Evolutionary conservation across 2,797 vertebrate genomes (phyloP).

Genomic region (Austrolebias charrua): DNA sequence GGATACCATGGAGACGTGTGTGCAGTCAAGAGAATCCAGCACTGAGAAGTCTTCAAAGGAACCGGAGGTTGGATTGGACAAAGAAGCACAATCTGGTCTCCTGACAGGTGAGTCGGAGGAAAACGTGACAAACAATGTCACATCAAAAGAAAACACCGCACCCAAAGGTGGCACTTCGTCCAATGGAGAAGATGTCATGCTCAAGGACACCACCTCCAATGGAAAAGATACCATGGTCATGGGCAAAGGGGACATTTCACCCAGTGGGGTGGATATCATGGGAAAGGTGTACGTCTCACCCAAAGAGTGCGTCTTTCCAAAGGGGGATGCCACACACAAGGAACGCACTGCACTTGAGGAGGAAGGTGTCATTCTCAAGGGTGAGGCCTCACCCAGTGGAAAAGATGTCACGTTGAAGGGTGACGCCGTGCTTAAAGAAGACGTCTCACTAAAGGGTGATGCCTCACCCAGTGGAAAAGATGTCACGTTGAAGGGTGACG

Average conservation of each 20-base stretch:
- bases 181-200: neutral
- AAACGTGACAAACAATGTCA: neutral
- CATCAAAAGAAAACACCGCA: too few relatives aligned
- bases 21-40: slow-evolving; percentile 18
- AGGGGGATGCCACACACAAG: neutral
- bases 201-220: too few relatives aligned
- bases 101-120: slow-evolving; percentile 23
- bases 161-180: too few relatives aligned
- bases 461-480: neutral
- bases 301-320: too few relatives aligned
- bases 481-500: slow-evolving; percentile 15
- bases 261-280: neutral
- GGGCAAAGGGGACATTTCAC: neutral
- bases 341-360: slow-evolving; percentile 1
- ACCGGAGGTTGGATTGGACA: slow-evolving; percentile 14
- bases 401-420: slow-evolving; percentile 10
- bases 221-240: neutral
- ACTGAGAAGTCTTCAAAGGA: slow-evolving; percentile 34
- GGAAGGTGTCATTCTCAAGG: neutral
- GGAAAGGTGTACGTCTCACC: too few relatives aligned
- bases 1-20: slow-evolving; percentile 43
- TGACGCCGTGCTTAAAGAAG: neutral
- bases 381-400: neutral
- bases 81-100: slow-evolving; percentile 10
- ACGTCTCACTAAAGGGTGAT: too few relatives aligned